Percentiles rank a stretch among this genome's conserved stretches.
Evolutionary conservation across 2,113 vertebrate genomes (phyloP).

Genomic region (Caranx melampygus): DNA sequence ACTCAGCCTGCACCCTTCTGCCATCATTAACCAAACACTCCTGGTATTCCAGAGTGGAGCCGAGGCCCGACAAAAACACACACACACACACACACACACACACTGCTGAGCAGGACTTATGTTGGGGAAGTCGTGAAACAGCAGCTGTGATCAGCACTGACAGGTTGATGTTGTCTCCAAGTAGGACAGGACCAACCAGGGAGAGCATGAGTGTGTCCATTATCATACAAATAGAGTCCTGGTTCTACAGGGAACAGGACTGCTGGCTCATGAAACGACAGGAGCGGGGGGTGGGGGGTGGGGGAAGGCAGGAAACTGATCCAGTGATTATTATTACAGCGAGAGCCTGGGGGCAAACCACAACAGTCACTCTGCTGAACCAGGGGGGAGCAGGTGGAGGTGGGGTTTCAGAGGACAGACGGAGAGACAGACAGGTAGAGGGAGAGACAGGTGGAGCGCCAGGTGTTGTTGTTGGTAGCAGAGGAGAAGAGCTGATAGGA

Average conservation of each 20-base stretch:
- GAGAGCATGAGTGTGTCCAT: background rate
- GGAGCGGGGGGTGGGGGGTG: conserved; percentile 9
- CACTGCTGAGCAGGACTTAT: background rate
- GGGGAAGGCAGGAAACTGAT: conserved; percentile 4
- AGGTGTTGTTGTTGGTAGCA: conserved; percentile 58
- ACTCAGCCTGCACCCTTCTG: conserved; percentile 17
- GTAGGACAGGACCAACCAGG: background rate
- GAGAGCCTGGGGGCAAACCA: conserved; percentile 38
- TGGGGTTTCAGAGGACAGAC: conserved; percentile 21
- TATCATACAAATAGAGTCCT: conserved; percentile 36
- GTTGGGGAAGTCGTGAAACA: conserved; percentile 8
- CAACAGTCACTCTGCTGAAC: conserved; percentile 24
- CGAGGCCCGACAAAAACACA: background rate
- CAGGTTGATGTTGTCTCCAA: conserved; percentile 16
- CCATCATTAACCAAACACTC: conserved; percentile 34
- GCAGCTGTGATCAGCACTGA: conserved; percentile 32
- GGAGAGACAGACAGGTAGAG: conserved; percentile 16
- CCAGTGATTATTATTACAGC: conserved; percentile 37
- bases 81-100: background rate
- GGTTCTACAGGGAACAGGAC: conserved; percentile 24
- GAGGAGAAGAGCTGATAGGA: conserved; percentile 34
- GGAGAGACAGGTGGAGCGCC: conserved; percentile 40
- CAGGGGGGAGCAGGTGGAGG: conserved; percentile 24
- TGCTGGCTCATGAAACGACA: conserved; percentile 29
- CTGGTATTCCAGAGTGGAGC: conserved; percentile 25